phyloP scores from a whole-genome alignment of 2,113 vertebrate genomes.

The Poecile atricapillus region DNA sequence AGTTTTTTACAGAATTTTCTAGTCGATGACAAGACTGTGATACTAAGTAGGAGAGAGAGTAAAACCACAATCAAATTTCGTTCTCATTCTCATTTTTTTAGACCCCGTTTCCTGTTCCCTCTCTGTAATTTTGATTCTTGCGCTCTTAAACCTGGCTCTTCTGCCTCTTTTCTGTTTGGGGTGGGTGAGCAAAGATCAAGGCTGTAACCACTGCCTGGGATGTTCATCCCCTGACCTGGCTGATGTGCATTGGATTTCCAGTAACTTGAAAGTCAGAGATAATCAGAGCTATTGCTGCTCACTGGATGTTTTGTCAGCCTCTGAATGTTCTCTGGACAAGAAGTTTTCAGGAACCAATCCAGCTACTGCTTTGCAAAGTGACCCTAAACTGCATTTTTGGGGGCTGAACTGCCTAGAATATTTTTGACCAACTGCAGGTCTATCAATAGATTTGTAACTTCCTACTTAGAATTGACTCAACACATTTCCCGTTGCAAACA shows the following conservation, averaged over 20 bases:
- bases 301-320: not conserved
- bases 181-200: not conserved
- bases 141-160: not conserved
- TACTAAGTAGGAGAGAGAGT: not conserved
- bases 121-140: not conserved
- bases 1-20: not conserved
- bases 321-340: not conserved
- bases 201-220: not conserved
- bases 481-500: not conserved
- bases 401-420: not conserved
- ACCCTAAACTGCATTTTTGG: not conserved
- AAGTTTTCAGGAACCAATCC: not conserved
- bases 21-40: not conserved
- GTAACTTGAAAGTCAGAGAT: not conserved
- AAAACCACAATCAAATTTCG: not conserved
- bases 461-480: not conserved
- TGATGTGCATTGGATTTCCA: not conserved
- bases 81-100: rapidly evolving
- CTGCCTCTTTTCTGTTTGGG: not conserved
- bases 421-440: not conserved
- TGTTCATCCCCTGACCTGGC: not conserved
- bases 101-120: rapidly evolving
- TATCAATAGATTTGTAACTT: not conserved
- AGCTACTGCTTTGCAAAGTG: not conserved
- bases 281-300: not conserved